A percentile compares a stretch with the other conserved stretches of the same genome.
These are phyloP conservation scores for Sebastes flavidus DNA, from an alignment of 2,797 vertebrate species.

Conservation along the genomic window DNA sequence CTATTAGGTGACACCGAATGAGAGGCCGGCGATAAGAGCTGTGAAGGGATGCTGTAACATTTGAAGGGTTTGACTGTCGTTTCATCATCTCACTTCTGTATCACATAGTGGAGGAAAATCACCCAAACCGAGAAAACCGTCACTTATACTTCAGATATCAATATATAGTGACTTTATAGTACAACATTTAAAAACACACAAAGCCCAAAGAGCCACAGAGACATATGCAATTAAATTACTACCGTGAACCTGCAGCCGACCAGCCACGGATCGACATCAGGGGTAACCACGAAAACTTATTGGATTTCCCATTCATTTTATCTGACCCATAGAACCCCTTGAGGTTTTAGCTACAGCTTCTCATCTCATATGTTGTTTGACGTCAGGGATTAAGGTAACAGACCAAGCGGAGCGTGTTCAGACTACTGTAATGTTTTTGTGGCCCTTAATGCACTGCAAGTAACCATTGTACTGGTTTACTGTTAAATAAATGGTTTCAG, in stretches of 20 bases:
- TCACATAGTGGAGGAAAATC: background rate
- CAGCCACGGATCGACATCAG: slow-evolving; percentile 49
- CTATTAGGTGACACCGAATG: slow-evolving; percentile 12
- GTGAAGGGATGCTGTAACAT: background rate
- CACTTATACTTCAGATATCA: background rate
- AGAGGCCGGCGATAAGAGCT: slow-evolving; percentile 7
- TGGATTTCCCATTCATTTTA: slow-evolving; percentile 55
- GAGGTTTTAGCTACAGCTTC: slow-evolving; percentile 21
- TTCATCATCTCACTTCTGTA: background rate
- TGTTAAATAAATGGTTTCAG: background rate
- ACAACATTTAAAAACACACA: background rate
- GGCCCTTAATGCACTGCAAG: background rate
- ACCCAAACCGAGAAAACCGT: background rate
- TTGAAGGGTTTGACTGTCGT: background rate
- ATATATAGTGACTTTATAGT: background rate
- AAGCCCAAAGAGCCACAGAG: background rate
- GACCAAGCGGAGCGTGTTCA: background rate
- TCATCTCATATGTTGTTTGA: slow-evolving; percentile 19
- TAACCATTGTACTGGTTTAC: background rate
- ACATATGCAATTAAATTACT: slow-evolving; percentile 33
- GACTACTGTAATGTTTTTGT: background rate
- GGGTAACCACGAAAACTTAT: slow-evolving; percentile 50
- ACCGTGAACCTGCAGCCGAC: slow-evolving; percentile 27
- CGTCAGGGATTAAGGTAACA: slow-evolving; percentile 1
- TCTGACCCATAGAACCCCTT: slow-evolving; percentile 14